Evolutionary conservation across 2,797 vertebrate species (phyloP).

Genomic region (Sphenodon punctatus): DNA sequence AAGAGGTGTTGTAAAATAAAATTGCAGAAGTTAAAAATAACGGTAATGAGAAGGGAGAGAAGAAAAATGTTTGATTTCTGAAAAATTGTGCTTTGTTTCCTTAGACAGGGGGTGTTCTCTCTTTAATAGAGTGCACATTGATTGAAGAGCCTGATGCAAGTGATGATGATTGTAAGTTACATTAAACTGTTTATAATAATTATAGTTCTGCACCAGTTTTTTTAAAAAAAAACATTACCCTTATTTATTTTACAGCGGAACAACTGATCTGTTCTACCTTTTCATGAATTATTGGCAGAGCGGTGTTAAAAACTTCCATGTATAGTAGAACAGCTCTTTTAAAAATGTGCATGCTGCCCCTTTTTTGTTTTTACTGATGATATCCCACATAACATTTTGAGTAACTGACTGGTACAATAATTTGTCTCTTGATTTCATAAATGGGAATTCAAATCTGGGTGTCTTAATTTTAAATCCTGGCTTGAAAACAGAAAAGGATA

Average conservation of each 20-base stretch:
- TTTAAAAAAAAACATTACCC: background rate
- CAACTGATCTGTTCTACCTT: background rate
- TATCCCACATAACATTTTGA: background rate
- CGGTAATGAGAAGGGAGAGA: background rate
- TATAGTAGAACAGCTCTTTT: background rate
- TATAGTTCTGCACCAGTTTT: constrained; percentile 19
- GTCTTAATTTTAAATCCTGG: background rate
- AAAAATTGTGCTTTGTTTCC: constrained; percentile 60
- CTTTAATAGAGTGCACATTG: constrained; percentile 93
- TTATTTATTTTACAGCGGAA: background rate
- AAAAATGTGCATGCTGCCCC: background rate
- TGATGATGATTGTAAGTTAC: constrained; percentile 93
- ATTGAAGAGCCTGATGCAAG: constrained; percentile 92
- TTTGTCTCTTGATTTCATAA: constrained; percentile 3
- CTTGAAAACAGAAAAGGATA: background rate
- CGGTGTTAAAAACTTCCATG: background rate
- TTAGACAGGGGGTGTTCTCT: constrained; percentile 96
- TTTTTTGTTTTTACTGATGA: background rate
- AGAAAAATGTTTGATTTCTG: background rate
- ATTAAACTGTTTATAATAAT: constrained; percentile 34
- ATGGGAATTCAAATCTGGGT: background rate
- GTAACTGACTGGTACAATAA: background rate
- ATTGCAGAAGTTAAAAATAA: background rate
- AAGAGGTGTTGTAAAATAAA: background rate
- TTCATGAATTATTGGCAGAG: background rate